Base-by-base conservation (phyloP, 2,888 invertebrate genomes). In the Caenorhabditis sp. region DNA sequence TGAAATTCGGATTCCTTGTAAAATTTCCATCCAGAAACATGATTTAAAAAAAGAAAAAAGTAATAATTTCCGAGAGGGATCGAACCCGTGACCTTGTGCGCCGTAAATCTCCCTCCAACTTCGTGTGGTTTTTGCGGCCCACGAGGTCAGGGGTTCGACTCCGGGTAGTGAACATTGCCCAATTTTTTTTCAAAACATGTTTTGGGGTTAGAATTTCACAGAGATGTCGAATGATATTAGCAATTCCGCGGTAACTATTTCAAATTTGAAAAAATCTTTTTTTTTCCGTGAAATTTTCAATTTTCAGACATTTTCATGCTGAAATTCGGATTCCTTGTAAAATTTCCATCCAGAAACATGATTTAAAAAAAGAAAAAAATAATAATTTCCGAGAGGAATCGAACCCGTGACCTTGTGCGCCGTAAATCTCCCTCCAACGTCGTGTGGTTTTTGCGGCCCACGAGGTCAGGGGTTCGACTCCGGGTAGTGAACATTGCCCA, bases 231-330 rank as follows among this genome's bases (percentile, higher is more conserved):
- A n/a, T n/a, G n/a, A n/a, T n/a, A n/a, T n/a, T n/a, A n/a, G n/a
- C n/a, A n/a, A n/a, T n/a, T n/a, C n/a, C n/a, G n/a, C n/a, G n/a
- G n/a, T n/a, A n/a, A n/a, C n/a, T n/a, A n/a, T n/a, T n/a, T n/a
- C n/a, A n/a, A n/a, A n/a, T n/a, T n/a, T 76, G 76, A 72, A 70
- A 60, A 1, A 54, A 49, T 2, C 76, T 76, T 20, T 76, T 76
- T 53, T 59, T 76, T 72, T 76, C 26, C 68, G 68, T 71, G n/a
- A n/a, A n/a, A n/a, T n/a, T n/a, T n/a, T n/a, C n/a, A n/a, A 17
- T 10, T 12, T 43, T 43, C 17, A 2, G 17, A 14, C 8, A 3
- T 43, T 43, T 10, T 10, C 31, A 31, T 4, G 17, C 17, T 10
- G 3, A 43, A 43, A 43, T 10, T 3, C 43, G 8, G 17, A 17